phyloP scores from a whole-genome alignment of 2,113 vertebrate species.

The Spermophilus dauricus region DNA sequence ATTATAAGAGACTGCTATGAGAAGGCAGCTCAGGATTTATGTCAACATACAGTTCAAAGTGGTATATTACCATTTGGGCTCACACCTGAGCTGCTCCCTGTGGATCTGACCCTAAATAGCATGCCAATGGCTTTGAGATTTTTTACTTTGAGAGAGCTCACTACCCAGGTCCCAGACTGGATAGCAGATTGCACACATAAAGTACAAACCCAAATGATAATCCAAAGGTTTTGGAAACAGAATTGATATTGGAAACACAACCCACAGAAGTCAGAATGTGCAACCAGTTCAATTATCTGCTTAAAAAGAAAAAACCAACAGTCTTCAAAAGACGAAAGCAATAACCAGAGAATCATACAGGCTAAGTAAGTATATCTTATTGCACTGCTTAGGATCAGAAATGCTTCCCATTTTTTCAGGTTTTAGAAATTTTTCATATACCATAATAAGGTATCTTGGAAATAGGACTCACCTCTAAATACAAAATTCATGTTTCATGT shows the following conservation, averaged over 20 bases:
- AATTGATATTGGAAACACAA: conserved; percentile 21
- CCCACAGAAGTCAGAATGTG: conserved; percentile 14
- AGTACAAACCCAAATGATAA: neutral
- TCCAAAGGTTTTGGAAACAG: neutral
- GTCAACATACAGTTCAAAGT: neutral
- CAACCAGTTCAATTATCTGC: neutral
- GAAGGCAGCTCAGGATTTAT: neutral
- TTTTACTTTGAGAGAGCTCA: neutral
- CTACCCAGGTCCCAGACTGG: neutral
- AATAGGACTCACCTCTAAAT: neutral
- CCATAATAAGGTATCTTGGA: neutral
- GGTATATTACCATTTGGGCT: neutral
- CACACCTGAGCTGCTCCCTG: neutral
- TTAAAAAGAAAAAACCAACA: neutral
- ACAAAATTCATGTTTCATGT: neutral
- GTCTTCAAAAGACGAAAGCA: neutral
- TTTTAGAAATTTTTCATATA: neutral
- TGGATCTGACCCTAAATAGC: neutral
- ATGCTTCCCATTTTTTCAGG: neutral
- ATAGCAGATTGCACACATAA: neutral
- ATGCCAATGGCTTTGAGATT: neutral
- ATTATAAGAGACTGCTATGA: neutral
- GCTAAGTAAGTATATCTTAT: neutral
- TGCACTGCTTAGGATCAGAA: neutral
- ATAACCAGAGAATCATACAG: neutral